Evolutionary conservation across 2,888 invertebrate genomes (phyloP).

Genomic region (Eupeodes luniger): DNA sequence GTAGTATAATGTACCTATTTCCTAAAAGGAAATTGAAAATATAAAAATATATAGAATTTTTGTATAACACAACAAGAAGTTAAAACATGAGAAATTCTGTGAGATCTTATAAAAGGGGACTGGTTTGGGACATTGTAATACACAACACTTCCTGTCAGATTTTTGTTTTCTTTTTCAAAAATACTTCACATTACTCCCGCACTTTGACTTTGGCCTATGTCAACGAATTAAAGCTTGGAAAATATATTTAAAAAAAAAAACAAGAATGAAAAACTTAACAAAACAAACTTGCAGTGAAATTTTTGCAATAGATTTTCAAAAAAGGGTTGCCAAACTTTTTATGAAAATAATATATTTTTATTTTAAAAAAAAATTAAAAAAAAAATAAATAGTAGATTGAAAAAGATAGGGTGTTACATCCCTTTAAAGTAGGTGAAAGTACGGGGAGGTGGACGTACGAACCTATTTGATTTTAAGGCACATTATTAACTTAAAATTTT

Average conservation of each 20-base stretch:
- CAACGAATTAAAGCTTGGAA: conserved; percentile 37
- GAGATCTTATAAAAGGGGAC: conserved; percentile 48
- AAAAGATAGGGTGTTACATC: too few relatives aligned
- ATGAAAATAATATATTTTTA: background rate
- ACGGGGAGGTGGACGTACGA: too few relatives aligned
- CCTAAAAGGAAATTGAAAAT: conserved; percentile 57
- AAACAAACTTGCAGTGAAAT: background rate
- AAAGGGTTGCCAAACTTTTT: conserved; percentile 10
- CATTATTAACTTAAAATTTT: too few relatives aligned
- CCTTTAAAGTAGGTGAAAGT: too few relatives aligned
- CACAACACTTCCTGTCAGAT: conserved; percentile 48
- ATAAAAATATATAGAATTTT: conserved; percentile 40
- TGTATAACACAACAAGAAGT: conserved; percentile 18
- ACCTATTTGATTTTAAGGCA: too few relatives aligned
- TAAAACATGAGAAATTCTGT: conserved; percentile 33
- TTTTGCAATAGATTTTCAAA: background rate
- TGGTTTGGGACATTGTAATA: background rate
- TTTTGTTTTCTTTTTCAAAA: conserved; percentile 1
- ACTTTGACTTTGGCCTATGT: conserved; percentile 23
- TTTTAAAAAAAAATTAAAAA: background rate
- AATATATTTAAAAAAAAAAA: conserved; percentile 38
- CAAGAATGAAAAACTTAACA: too few relatives aligned
- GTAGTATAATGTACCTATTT: background rate
- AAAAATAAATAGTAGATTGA: too few relatives aligned
- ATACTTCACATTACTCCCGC: conserved; percentile 39